Evolutionary conservation across 2,113 vertebrate species (phyloP).

Genomic region (Ivindomyrus marchei): DNA sequence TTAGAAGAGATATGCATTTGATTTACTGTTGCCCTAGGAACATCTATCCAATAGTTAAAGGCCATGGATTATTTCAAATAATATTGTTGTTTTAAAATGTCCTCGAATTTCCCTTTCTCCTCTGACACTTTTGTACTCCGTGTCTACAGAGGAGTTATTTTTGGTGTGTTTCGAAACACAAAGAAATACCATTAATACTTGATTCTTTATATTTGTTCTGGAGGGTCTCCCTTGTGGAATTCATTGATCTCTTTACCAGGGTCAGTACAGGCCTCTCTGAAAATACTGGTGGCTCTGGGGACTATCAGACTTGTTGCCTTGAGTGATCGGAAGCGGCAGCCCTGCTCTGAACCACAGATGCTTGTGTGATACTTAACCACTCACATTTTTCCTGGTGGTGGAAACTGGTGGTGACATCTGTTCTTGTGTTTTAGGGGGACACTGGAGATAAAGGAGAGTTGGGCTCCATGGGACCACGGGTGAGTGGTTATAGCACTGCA

Average conservation of each 20-base stretch:
- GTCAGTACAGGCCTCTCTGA: background rate
- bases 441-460: conserved; percentile 79
- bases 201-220: background rate
- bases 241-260: background rate
- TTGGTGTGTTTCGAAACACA: background rate
- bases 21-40: background rate
- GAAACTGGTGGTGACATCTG: background rate
- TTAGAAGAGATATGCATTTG: background rate
- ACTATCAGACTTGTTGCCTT: background rate
- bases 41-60: background rate
- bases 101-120: background rate
- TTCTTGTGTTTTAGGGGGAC: conserved; percentile 70
- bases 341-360: background rate
- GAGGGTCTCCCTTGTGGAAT: background rate
- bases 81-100: background rate
- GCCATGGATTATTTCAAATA: background rate
- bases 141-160: background rate
- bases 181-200: background rate
- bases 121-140: background rate
- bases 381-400: background rate
- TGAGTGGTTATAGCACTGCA: conserved; percentile 50
- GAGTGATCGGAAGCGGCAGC: background rate
- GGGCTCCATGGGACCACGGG: conserved; percentile 73
- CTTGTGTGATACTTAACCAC: background rate
- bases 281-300: background rate